Base-by-base conservation (phyloP, 2,113 vertebrate genomes). In the Gallinago undulata region DNA sequence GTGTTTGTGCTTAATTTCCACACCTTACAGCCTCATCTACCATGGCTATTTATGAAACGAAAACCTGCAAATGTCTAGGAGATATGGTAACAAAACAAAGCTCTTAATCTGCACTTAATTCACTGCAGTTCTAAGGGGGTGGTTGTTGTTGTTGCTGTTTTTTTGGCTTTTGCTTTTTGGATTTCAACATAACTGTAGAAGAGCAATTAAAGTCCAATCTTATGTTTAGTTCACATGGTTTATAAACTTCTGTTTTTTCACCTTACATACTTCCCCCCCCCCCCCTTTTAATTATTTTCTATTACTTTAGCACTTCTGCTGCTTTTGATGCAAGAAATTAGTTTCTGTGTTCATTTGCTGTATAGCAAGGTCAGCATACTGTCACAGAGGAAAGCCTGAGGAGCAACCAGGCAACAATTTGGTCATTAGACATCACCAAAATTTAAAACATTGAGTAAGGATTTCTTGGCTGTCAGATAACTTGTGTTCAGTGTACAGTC, bases 1-100 rank as follows among this genome's bases (percentile, higher is more conserved):
- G 41, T 39, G 51, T 60, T 78, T 87, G 35, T 83, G 70, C 50
- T 80, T 91, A 67, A 84, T 81, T 92, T 84, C 64, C 43, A 70
- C 16, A 68, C 31, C 39, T 81, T 50, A 67, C 43, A 59, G 23
- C 33, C 17, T 91, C 84, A 81, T 68, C 68, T 63, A 23, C 68
- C 80, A 84, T 2, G 6, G 23, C 28, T 81, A 30, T 22, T 55
- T 48, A 81, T 50, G 16, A 92, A 90, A 90, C 53, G 16, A 93
- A 93, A 87, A 69, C 23, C n/a, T 39, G 28, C 31, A 70, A 3
- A 55, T 6, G 13, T 15, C 69, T 59, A 35, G 19, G 23, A 59
- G 19, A 28, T 50, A 45, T 2, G 3, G 47, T 27, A 86, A 64
- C 19, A 82, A 69, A 87, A 75, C 5, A 28, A 28, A 82, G 41